These are phyloP conservation scores for Istiophorus platypterus DNA, from an alignment of 2,113 vertebrate species.

Conservation along the genomic window DNA sequence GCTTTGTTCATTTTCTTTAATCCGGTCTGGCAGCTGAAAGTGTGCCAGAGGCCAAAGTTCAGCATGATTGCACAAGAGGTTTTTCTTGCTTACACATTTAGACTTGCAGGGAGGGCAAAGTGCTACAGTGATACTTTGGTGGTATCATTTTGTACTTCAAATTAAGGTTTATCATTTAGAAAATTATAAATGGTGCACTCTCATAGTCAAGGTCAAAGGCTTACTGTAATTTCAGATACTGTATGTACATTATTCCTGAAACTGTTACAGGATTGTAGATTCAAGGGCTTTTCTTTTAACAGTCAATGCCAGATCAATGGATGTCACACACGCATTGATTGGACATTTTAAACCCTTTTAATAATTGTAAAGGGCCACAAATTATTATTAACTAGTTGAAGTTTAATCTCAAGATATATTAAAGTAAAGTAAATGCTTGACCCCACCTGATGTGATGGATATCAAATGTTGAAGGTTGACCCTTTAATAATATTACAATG, in stretches of 20 bases:
- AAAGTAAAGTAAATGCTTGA: not conserved
- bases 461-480: not conserved
- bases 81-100: slow-evolving; percentile 31
- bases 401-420: not conserved
- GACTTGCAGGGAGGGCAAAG: slow-evolving; percentile 17
- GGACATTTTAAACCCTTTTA: not conserved
- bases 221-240: not conserved
- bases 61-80: slow-evolving; percentile 36
- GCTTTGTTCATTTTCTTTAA: not conserved
- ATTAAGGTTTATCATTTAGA: not conserved
- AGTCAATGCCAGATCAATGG: not conserved
- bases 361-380: not conserved
- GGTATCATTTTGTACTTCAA: not conserved
- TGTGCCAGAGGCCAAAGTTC: slow-evolving; percentile 63
- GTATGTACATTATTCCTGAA: not conserved
- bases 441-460: not conserved
- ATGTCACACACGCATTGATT: not conserved
- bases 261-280: not conserved
- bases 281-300: not conserved
- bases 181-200: not conserved
- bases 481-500: too few relatives aligned
- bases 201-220: not conserved
- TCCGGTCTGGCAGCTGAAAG: slow-evolving; percentile 35
- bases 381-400: not conserved
- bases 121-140: not conserved